Base-by-base conservation (phyloP, 2,888 invertebrate species). In the Temnothorax rugatulus region DNA sequence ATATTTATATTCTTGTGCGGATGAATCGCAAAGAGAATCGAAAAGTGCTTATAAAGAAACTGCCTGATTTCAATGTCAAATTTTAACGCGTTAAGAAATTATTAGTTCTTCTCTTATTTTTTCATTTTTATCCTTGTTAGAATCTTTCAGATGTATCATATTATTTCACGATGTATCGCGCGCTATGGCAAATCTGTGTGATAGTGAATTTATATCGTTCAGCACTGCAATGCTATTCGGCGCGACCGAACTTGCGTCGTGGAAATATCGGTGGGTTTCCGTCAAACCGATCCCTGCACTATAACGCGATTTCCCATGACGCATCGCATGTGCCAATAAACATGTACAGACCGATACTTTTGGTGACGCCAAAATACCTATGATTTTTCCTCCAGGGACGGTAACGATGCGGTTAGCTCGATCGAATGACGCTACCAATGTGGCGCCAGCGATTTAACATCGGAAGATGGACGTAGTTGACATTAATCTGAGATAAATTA, bases 281-380 rank as follows among this genome's bases (percentile, higher is more conserved):
- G 85, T 87, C 87, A 87, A 87, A 86, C 87, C 87, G 85, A 86
- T 83, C 54, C 52, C 64, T 38, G 61, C 64, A 64, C 86, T 88
- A 85, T 88, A 90, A 88, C 82, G 64, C 68, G 84, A 71, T 82
- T 66, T 82, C 84, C 77, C 86, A 91, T 88, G 87, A 89, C 87
- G 85, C 84, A 87, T 87, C 82, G 88, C 66, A 84, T 82, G 86
- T 88, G 86, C 85, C 89, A 87, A 89, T 89, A 89, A 89, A 89
- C 89, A 84, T 89, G 61, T 79, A 81, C 86, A 77, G 66, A 77
- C 82, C 86, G 89, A 89, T 89, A 89, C 89, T 89, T 89, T 88
- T 82, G 86, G 87, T 86, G 85, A 89, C 83, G 86, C 77, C 89
- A 77, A 89, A 89, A 89, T 89, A 85, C 86, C 89, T 87, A 89